Conservation (phyloP, 92 coral and sea anemone genomes). For the Parazoanthus swiftii region DNA sequence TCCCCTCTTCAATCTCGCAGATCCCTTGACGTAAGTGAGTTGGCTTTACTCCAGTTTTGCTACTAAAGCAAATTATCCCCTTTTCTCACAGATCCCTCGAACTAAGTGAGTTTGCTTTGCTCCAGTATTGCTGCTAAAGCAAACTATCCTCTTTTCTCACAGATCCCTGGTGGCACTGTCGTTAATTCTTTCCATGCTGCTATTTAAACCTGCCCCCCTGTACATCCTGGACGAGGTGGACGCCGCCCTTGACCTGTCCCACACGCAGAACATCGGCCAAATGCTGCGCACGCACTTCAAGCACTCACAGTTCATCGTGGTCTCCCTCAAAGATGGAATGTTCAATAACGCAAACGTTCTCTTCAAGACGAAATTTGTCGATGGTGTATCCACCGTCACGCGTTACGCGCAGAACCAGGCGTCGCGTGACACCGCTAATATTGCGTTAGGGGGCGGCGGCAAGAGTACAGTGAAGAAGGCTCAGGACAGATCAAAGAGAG, state of each 20-base stretch:
- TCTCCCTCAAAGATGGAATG: slow-evolving; percentile 99
- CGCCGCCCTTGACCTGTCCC: slow-evolving; percentile 98
- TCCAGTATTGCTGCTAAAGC: background rate
- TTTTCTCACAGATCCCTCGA: background rate
- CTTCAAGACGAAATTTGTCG: slow-evolving; percentile 96
- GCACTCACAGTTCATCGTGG: slow-evolving; percentile 98
- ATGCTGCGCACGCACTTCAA: slow-evolving; percentile 94
- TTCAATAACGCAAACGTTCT: slow-evolving; percentile 97
- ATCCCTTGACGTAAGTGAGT: background rate
- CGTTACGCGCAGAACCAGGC: slow-evolving; percentile 92
- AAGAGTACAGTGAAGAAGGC: slow-evolving; percentile 65
- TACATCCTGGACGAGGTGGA: slow-evolving; percentile 98
- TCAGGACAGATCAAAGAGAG: slow-evolving; percentile 67
- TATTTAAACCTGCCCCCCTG: slow-evolving; percentile 97
- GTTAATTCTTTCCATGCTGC: slow-evolving; percentile 90
- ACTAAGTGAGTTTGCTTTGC: too few relatives aligned
- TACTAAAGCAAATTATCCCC: background rate
- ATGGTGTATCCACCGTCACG: slow-evolving; percentile 97
- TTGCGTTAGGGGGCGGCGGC: slow-evolving; percentile 46
- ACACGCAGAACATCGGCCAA: slow-evolving; percentile 97
- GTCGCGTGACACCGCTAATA: slow-evolving; percentile 59
- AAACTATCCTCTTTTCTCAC: background rate
- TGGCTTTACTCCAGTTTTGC: background rate
- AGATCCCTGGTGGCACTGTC: slow-evolving; percentile 87
- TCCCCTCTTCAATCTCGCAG: background rate